phyloP scores from a whole-genome alignment of 2,797 vertebrate species.

The Danio tinwini region DNA sequence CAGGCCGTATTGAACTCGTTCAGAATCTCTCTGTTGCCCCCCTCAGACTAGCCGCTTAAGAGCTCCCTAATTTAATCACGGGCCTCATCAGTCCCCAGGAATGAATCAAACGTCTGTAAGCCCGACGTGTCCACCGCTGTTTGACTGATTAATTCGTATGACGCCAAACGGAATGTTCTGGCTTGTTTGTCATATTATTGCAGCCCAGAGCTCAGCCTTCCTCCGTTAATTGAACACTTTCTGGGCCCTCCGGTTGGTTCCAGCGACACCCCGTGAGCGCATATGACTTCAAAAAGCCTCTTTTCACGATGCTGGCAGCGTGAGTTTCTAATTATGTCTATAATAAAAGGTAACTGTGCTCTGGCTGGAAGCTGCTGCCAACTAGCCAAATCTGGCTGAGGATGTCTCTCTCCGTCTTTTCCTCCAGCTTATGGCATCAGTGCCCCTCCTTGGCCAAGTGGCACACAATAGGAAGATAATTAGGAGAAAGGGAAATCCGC shows the following conservation, averaged over 20 bases:
- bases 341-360: slow-evolving; percentile 61
- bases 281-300: slow-evolving; percentile 57
- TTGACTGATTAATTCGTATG: slow-evolving; percentile 83
- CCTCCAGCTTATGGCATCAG: slow-evolving; percentile 26
- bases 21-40: slow-evolving; percentile 45
- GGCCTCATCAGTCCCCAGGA: slow-evolving; percentile 72
- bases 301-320: slow-evolving; percentile 49
- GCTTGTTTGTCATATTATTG: slow-evolving; percentile 79
- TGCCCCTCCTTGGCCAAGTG: slow-evolving; percentile 42
- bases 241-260: slow-evolving; percentile 44
- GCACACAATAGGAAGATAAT: slow-evolving; percentile 58
- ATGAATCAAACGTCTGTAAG: slow-evolving; percentile 76
- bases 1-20: slow-evolving; percentile 57
- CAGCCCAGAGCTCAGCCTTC: slow-evolving; percentile 61
- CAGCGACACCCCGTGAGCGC: slow-evolving; percentile 34
- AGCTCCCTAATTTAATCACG: slow-evolving; percentile 83
- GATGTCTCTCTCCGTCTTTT: slow-evolving; percentile 18
- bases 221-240: slow-evolving; percentile 55
- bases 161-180: slow-evolving; percentile 84
- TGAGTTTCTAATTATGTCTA: slow-evolving; percentile 56
- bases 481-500: slow-evolving; percentile 62
- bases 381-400: slow-evolving; percentile 37
- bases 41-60: slow-evolving; percentile 65
- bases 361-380: slow-evolving; percentile 48
- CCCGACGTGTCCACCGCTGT: slow-evolving; percentile 74